Evolutionary conservation across 2,888 invertebrate genomes (phyloP), one percentile per base, ranked within the genome.

Genomic region (Drepanosiphum platanoidis): DNA sequence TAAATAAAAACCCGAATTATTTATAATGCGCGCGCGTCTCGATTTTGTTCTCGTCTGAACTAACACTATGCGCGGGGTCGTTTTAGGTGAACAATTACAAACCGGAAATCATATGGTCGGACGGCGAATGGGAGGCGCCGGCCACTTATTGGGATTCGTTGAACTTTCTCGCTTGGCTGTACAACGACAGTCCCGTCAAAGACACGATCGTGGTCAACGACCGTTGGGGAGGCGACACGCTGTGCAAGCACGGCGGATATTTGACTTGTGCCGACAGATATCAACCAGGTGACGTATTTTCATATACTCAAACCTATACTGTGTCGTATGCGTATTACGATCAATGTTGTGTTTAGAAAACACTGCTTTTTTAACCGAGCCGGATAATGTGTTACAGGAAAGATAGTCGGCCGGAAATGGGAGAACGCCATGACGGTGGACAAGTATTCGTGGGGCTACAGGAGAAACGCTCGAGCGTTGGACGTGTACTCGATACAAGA

Each of bases 391-490:
- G 36, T 39, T 71, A 4, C 80, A 93, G 93, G 93, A 71, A 90
- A 91, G 22, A 90, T 94, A 15, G 92, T 92, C 88, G 87, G 89
- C 0, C 96, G 96, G 88, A 99, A 99, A 90, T 99, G 97, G 97
- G 98, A 98, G 90, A 98, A 98, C 90, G 95, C 95, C 34, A 95
- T 98, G 92, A 97, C 98, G 0, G 91, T 99, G 68, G 98, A 99
- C 89, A 92, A 92, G 87, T 88, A 91, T 30, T 96, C 97, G 0
- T 97, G 97, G 97, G 97, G 97, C 0, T 96, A 93, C 89, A 91
- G 96, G 70, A 92, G 95, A 87, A 93, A 95, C 88, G 93, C 95
- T 27, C 90, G 90, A 3, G 88, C 96, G 0, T 89, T 90, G 9
- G 94, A 96, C 88, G 94, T 94, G 88, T 89, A 95, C 87, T 93